Percentiles rank a stretch among this genome's conserved stretches.
Conservation (phyloP, 2,888 invertebrate genomes). For the Xestia c-nigrum region DNA sequence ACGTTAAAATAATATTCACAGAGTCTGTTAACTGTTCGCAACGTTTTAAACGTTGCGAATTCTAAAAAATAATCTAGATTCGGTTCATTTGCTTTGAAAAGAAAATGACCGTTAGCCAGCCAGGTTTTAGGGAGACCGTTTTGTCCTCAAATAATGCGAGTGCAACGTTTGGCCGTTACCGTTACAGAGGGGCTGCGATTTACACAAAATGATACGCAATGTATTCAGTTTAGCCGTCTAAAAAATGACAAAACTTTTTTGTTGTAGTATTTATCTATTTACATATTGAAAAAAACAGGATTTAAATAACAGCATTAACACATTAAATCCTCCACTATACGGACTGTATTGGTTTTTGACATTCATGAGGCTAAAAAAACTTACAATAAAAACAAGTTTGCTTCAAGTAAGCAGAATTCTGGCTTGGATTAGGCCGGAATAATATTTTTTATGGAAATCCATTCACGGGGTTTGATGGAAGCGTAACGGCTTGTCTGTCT, state of each 20-base stretch:
- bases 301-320: constrained; percentile 41
- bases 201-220: constrained; percentile 73
- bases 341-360: constrained; percentile 12
- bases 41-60: constrained; percentile 44
- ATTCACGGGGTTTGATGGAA: constrained; percentile 79
- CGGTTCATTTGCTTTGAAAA: constrained; percentile 64
- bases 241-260: constrained; percentile 32
- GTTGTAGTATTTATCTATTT: constrained; percentile 13
- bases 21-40: constrained; percentile 27
- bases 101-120: constrained; percentile 80
- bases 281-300: constrained; percentile 33
- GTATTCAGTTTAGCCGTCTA: constrained; percentile 71
- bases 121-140: constrained; percentile 75
- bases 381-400: constrained; percentile 29
- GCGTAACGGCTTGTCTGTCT: constrained; percentile 85
- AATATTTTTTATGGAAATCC: constrained; percentile 76
- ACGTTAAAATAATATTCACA: constrained; percentile 60
- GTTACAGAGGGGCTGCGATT: constrained; percentile 81
- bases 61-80: constrained; percentile 61
- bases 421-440: constrained; percentile 61
- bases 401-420: constrained; percentile 33
- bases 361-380: constrained; percentile 12
- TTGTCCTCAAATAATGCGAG: constrained; percentile 67
- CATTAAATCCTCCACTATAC: constrained; percentile 1
- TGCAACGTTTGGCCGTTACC: constrained; percentile 78